A percentile compares a stretch with the other conserved stretches of the same genome.
Conservation (phyloP, 2,113 vertebrate genomes). For the Phrynosoma platyrhinos region DNA sequence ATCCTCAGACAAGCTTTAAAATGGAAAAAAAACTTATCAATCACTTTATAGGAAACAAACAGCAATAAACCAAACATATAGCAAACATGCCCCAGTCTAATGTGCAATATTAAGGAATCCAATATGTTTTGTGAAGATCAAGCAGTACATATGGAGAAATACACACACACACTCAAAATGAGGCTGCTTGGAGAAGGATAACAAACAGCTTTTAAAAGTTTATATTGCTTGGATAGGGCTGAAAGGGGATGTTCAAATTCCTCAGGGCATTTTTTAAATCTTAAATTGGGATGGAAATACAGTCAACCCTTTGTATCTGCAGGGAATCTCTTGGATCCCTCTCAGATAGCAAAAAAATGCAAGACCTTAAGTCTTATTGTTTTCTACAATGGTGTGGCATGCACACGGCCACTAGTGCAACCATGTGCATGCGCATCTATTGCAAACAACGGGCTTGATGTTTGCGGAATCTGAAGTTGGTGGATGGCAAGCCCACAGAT, state of each 20-base stretch:
- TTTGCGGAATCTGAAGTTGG: too few relatives aligned
- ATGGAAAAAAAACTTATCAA: neutral
- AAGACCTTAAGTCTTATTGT: too few relatives aligned
- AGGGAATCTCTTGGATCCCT: too few relatives aligned
- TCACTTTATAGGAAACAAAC: conserved; percentile 14
- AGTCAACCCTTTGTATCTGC: too few relatives aligned
- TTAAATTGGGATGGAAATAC: too few relatives aligned
- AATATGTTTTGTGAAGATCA: neutral
- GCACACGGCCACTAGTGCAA: too few relatives aligned
- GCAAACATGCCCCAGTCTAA: neutral
- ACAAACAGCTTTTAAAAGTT: neutral
- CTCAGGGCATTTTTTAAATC: too few relatives aligned
- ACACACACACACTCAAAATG: neutral
- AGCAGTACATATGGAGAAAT: neutral
- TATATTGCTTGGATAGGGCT: neutral
- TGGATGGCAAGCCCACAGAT: too few relatives aligned
- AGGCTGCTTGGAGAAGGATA: neutral
- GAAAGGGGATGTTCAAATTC: neutral
- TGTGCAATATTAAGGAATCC: neutral
- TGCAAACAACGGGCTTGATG: too few relatives aligned
- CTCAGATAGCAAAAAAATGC: too few relatives aligned
- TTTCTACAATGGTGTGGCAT: too few relatives aligned
- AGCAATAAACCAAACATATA: neutral
- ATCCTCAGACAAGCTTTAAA: neutral
- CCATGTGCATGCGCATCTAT: too few relatives aligned